phyloP scores from a whole-genome alignment of 2,113 vertebrate genomes.

The Glareola pratincola region DNA sequence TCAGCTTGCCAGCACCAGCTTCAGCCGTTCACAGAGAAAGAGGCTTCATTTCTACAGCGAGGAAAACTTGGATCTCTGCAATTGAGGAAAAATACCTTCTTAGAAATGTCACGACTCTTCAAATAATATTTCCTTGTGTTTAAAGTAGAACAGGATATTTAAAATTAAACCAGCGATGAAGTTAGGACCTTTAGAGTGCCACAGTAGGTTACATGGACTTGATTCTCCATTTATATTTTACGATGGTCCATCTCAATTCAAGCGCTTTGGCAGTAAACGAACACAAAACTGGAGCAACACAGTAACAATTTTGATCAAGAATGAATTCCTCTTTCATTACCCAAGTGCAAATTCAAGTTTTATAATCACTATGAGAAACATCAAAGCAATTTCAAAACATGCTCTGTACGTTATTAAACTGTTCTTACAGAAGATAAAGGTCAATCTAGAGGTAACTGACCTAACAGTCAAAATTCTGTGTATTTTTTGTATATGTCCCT shows the following conservation, averaged over 20 bases:
- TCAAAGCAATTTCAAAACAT: not conserved
- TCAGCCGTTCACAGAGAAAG: not conserved
- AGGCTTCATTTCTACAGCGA: not conserved
- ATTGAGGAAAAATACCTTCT: not conserved
- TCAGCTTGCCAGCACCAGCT: not conserved
- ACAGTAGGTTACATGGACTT: not conserved
- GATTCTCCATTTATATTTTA: not conserved
- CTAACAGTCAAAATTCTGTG: not conserved
- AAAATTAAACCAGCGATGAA: not conserved
- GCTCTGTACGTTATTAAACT: not conserved
- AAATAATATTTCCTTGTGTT: not conserved
- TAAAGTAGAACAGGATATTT: not conserved
- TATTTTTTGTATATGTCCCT: not conserved
- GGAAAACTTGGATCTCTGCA: not conserved
- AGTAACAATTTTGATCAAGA: not conserved
- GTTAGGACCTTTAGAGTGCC: not conserved
- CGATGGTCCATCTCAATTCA: not conserved
- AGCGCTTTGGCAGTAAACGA: not conserved
- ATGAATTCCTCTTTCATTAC: not conserved
- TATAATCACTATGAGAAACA: not conserved
- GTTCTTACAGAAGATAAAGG: not conserved
- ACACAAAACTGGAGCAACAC: not conserved
- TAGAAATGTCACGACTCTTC: not conserved
- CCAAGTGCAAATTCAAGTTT: not conserved
- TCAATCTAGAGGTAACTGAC: not conserved